phyloP scores from a whole-genome alignment of 2,888 invertebrate genomes.

The Polyploca ridens region DNA sequence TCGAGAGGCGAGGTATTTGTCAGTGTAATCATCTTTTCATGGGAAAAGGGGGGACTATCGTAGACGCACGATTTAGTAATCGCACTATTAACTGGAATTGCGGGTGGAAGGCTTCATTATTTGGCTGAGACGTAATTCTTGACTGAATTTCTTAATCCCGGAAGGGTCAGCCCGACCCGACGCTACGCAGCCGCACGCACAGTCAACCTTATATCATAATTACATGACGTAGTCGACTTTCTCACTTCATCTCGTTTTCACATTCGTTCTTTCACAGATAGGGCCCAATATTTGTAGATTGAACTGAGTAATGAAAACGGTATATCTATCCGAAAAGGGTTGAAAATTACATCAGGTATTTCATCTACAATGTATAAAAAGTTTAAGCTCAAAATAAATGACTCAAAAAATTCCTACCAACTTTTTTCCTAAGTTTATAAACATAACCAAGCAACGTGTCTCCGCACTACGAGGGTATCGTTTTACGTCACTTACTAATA shows the following conservation, averaged over 20 bases:
- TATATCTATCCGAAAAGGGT: too few relatives aligned
- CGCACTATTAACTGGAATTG: conserved; percentile 48
- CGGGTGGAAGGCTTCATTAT: conserved; percentile 24
- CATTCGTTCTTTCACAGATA: not conserved
- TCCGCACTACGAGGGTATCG: too few relatives aligned
- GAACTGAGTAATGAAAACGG: too few relatives aligned
- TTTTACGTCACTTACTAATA: too few relatives aligned
- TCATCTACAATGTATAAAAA: too few relatives aligned
- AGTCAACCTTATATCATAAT: conserved; percentile 9
- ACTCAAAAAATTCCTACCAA: too few relatives aligned
- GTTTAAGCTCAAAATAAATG: too few relatives aligned
- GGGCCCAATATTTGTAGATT: not conserved
- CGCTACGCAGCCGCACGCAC: not conserved
- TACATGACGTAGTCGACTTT: not conserved
- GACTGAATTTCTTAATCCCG: conserved; percentile 13
- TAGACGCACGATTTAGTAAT: conserved; percentile 53
- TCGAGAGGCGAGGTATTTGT: conserved; percentile 60
- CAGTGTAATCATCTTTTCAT: conserved; percentile 74
- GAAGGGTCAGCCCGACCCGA: conserved; percentile 4
- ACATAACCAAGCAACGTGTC: too few relatives aligned
- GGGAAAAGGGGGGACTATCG: conserved; percentile 49
- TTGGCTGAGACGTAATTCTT: conserved; percentile 7
- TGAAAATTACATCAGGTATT: too few relatives aligned
- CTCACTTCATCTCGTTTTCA: conserved; percentile 5
- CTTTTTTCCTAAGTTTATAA: too few relatives aligned